Percentiles rank a stretch among this genome's conserved stretches.
phyloP scores from a whole-genome alignment of 2,113 vertebrate genomes.

The Ammodytes dubius region DNA sequence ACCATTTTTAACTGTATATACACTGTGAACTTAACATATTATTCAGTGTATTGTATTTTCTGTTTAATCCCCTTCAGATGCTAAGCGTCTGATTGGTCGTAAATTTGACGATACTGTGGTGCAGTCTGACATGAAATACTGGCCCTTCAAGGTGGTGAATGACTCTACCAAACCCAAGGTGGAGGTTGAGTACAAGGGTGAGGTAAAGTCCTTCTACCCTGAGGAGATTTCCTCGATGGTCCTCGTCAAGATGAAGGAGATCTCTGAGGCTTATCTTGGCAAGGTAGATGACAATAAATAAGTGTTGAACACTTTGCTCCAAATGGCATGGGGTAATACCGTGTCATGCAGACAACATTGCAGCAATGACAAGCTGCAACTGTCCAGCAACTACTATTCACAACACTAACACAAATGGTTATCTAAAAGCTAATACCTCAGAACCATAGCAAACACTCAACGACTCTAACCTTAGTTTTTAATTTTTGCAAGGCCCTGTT shows the following conservation, averaged over 20 bases:
- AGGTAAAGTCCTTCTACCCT: conserved; percentile 89
- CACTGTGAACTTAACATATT: neutral
- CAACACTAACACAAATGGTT: neutral
- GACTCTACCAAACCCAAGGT: conserved; percentile 91
- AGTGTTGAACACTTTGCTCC: neutral
- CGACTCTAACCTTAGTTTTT: neutral
- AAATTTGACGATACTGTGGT: conserved; percentile 91
- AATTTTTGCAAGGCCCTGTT: neutral
- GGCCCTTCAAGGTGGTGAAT: conserved; percentile 92
- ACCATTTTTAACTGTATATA: neutral
- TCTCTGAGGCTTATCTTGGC: conserved; percentile 92
- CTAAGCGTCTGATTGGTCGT: conserved; percentile 92
- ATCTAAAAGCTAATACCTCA: neutral
- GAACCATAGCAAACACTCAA: neutral
- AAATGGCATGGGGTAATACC: neutral
- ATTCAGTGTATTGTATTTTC: neutral
- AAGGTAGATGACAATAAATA: conserved; percentile 78
- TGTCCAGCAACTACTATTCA: neutral
- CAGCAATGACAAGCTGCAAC: neutral
- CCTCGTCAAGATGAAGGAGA: conserved; percentile 95
- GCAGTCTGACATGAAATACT: conserved; percentile 94
- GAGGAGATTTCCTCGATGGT: conserved; percentile 96
- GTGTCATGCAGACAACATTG: neutral
- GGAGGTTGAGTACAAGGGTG: conserved; percentile 92
- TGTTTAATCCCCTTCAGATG: conserved; percentile 81